A percentile compares a stretch with the other conserved stretches of the same genome.
phyloP scores from a whole-genome alignment of 2,888 invertebrate genomes.

The Tenthredo amoena region DNA sequence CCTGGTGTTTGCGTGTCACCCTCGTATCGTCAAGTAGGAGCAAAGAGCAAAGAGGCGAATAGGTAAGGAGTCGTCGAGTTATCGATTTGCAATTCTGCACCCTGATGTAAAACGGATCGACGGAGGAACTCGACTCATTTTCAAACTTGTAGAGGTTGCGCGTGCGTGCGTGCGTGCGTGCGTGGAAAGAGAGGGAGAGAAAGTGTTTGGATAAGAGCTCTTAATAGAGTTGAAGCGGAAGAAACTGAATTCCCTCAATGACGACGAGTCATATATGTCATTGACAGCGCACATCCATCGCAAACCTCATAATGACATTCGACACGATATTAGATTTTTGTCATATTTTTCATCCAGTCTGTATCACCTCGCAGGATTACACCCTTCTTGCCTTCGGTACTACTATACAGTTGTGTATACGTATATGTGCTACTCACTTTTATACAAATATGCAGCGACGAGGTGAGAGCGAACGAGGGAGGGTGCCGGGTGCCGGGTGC shows the following conservation, averaged over 20 bases:
- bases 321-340: not conserved
- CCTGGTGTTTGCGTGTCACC: not conserved
- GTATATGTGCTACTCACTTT: not conserved
- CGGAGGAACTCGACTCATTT: conserved; percentile 14
- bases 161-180: not conserved
- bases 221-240: not conserved
- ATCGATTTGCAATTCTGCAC: conserved; percentile 48
- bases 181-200: not conserved
- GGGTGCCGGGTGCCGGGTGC: not conserved
- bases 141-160: not conserved
- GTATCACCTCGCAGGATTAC: not conserved
- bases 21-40: conserved; percentile 8
- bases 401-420: not conserved
- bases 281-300: not conserved
- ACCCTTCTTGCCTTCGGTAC: no score
- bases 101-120: conserved; percentile 10
- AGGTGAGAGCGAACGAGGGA: not conserved
- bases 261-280: not conserved
- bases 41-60: conserved; percentile 23
- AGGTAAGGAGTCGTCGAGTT: conserved; percentile 34
- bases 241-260: not conserved
- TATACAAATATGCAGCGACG: not conserved
- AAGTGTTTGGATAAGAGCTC: not conserved
- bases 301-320: not conserved
- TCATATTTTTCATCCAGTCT: not conserved